phyloP scores from a whole-genome alignment of 2,113 vertebrate species.

The Natator depressus region DNA sequence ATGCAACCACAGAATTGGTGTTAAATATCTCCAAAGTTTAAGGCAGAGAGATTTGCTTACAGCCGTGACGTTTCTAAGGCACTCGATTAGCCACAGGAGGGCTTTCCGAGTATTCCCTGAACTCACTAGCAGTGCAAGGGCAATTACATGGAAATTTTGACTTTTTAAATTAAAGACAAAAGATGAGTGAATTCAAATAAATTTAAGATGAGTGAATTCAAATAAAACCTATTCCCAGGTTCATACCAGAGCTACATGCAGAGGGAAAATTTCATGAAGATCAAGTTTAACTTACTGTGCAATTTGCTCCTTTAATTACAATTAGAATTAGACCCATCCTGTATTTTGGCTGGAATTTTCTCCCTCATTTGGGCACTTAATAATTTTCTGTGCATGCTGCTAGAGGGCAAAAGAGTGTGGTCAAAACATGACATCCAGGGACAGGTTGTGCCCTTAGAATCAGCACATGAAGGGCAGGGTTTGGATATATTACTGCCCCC shows the following conservation, averaged over 20 bases:
- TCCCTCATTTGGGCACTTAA: background rate
- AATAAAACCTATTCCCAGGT: background rate
- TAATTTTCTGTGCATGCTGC: background rate
- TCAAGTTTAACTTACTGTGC: slow-evolving; percentile 17
- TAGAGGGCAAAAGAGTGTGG: rapidly evolving
- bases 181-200: slow-evolving; percentile 35
- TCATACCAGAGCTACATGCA: background rate
- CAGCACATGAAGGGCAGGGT: background rate
- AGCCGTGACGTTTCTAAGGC: slow-evolving; percentile 8
- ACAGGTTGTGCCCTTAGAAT: background rate
- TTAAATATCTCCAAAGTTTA: slow-evolving; percentile 63
- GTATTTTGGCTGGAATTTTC: background rate
- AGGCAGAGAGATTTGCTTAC: slow-evolving; percentile 56
- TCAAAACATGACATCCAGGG: background rate
- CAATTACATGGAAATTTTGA: slow-evolving; percentile 47
- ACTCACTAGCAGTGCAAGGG: background rate
- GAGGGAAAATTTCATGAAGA: background rate
- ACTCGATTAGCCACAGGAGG: slow-evolving; percentile 33
- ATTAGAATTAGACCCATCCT: background rate
- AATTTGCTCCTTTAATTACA: background rate
- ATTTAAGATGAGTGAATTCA: slow-evolving; percentile 29
- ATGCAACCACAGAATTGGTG: slow-evolving; percentile 31
- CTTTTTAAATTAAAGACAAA: slow-evolving; percentile 58
- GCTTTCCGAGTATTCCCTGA: slow-evolving; percentile 9
- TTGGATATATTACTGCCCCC: background rate